phyloP scores from a whole-genome alignment of 2,113 vertebrate genomes.

The Condylura cristata region DNA sequence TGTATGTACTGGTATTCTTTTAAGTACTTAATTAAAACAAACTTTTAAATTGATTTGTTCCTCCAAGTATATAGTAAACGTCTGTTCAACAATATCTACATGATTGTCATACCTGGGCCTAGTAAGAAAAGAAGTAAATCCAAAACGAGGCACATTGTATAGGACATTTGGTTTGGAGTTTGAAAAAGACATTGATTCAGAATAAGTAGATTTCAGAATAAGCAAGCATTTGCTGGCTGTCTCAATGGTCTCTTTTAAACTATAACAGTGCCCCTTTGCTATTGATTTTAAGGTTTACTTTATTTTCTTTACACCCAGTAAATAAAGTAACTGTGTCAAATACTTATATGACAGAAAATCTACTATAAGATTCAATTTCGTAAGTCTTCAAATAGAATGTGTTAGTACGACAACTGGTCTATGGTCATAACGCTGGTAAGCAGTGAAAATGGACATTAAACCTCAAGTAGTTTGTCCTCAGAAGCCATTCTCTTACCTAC shows the following conservation, averaged over 20 bases:
- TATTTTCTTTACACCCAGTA: not conserved
- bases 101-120: no score
- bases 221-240: not conserved
- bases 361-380: not conserved
- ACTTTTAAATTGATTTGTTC: not conserved
- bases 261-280: not conserved
- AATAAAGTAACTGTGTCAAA: not conserved
- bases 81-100: no score
- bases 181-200: not conserved
- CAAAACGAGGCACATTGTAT: no score
- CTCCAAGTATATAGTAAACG: not conserved
- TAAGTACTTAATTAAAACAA: not conserved
- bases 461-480: not conserved
- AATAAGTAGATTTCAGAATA: no score
- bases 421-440: not conserved
- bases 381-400: not conserved
- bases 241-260: not conserved
- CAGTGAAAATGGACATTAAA: not conserved
- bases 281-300: not conserved
- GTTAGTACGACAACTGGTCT: not conserved
- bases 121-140: no score
- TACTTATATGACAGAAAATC: not conserved
- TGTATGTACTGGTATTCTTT: not conserved
- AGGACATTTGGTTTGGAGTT: not conserved
- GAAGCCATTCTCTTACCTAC: not conserved